Evolutionary conservation across 2,797 vertebrate species (phyloP).

Genomic region (Lacerta agilis): DNA sequence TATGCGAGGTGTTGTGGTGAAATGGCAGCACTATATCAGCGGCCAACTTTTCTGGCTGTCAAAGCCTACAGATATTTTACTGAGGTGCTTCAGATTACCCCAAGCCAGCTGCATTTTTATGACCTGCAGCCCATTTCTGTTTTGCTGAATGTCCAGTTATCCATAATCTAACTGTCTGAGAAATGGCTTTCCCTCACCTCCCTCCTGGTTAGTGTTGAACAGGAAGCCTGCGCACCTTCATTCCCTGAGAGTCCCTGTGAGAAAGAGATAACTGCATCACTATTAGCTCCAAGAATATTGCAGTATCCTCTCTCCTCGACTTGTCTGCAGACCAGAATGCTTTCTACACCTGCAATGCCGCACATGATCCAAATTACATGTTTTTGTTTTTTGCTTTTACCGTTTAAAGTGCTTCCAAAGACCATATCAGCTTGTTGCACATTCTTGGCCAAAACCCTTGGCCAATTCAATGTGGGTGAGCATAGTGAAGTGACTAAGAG

Average conservation of each 20-base stretch:
- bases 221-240: constrained; percentile 57
- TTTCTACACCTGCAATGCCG: not conserved
- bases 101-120: constrained; percentile 45
- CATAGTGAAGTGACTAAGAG: not conserved
- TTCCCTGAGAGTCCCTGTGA: constrained; percentile 48
- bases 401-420: not conserved
- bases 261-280: constrained; percentile 41
- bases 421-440: not conserved
- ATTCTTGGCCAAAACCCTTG: not conserved
- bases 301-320: not conserved
- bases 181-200: constrained; percentile 33
- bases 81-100: not conserved
- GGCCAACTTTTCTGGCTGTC: constrained; percentile 32
- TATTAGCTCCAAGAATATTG: constrained; percentile 43
- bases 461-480: not conserved
- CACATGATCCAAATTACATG: not conserved
- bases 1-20: not conserved
- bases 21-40: constrained; percentile 1
- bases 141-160: constrained; percentile 48
- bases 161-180: constrained; percentile 38
- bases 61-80: constrained; percentile 25
- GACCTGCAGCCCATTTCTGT: constrained; percentile 29
- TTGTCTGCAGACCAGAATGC: not conserved
- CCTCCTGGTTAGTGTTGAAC: constrained; percentile 40
- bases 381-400: not conserved